A percentile compares a stretch with the other conserved stretches of the same genome.
phyloP scores from a whole-genome alignment of 2,797 vertebrate species.

The Delichon dasypus region DNA sequence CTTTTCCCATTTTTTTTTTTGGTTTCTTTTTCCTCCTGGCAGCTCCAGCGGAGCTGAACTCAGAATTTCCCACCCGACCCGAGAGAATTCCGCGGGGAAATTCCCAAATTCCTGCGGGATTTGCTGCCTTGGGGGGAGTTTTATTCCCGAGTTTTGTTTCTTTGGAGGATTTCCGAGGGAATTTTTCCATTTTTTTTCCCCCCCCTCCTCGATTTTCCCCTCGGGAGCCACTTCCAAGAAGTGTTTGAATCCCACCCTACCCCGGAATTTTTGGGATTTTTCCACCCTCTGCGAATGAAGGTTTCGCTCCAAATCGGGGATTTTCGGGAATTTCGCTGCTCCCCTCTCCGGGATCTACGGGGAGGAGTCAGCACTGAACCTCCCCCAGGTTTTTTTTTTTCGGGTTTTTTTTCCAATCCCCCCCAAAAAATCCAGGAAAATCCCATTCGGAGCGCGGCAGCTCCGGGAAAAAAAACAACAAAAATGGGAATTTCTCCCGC shows the following conservation, averaged over 20 bases:
- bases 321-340: background rate
- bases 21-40: background rate
- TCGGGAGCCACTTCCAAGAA: background rate
- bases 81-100: background rate
- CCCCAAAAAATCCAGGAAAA: background rate
- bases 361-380: background rate
- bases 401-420: background rate
- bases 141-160: background rate
- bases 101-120: background rate
- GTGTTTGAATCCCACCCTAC: background rate
- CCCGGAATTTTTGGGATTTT: background rate
- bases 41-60: background rate
- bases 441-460: background rate
- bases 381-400: fast-evolving
- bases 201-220: background rate
- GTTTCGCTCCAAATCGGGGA: background rate
- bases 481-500: background rate
- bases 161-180: background rate
- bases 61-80: background rate
- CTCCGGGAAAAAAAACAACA: background rate
- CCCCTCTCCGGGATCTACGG: background rate
- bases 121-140: background rate
- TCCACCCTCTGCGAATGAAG: background rate
- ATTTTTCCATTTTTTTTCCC: background rate
- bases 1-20: background rate